Evolutionary conservation across 2,113 vertebrate genomes (phyloP).

Genomic region (Morone saxatilis): DNA sequence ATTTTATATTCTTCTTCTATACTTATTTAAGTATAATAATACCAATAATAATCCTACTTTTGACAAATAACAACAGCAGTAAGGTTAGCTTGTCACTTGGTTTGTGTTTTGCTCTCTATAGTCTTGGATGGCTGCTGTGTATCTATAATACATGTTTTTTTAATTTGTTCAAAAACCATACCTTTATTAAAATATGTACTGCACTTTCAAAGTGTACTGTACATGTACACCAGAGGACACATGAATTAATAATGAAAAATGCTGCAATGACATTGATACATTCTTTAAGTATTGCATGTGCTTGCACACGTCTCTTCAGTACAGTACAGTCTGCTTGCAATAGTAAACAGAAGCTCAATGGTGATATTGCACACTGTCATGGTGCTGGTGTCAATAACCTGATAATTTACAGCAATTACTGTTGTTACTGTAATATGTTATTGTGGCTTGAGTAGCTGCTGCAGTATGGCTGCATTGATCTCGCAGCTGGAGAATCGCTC

Average conservation of each 20-base stretch:
- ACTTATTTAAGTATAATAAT: background rate
- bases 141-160: background rate
- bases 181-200: background rate
- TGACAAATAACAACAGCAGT: background rate
- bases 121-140: background rate
- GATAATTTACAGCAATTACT: conserved; percentile 5
- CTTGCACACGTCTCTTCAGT: background rate
- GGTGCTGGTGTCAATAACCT: background rate
- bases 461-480: background rate
- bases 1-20: no score
- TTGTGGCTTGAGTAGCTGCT: background rate
- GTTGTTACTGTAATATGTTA: background rate
- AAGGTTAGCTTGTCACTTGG: background rate
- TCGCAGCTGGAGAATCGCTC: background rate
- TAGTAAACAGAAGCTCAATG: background rate
- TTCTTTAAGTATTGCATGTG: background rate
- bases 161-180: background rate
- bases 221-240: background rate
- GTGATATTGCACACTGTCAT: background rate
- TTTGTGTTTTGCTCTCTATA: background rate
- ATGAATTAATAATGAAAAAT: conserved; percentile 11
- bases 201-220: background rate
- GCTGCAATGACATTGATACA: conserved; percentile 17
- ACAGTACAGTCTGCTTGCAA: background rate
- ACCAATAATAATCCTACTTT: background rate